Evolutionary conservation across 2,113 vertebrate species (phyloP).

Genomic region (Crotalus tigris): DNA sequence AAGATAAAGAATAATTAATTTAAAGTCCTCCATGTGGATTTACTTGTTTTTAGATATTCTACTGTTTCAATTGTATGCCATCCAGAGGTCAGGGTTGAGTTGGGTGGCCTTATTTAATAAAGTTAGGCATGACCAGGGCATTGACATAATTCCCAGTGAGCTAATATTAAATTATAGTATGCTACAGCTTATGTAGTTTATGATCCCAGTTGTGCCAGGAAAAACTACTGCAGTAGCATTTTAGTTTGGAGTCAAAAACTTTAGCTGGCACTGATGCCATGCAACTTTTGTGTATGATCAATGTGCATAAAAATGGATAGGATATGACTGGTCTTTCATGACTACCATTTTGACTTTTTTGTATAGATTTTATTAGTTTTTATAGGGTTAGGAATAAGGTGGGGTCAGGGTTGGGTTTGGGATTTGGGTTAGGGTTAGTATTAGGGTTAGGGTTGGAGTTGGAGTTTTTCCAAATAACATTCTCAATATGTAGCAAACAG

Average conservation of each 20-base stretch:
- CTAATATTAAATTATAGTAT: background rate
- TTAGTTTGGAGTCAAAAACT: background rate
- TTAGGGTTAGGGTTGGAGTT: too few relatives aligned
- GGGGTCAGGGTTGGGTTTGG: too few relatives aligned
- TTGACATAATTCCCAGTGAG: background rate
- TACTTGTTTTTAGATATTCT: background rate
- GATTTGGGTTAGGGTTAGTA: too few relatives aligned
- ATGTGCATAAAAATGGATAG: background rate
- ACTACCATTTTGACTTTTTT: background rate
- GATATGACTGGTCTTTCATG: background rate
- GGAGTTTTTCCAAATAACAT: too few relatives aligned
- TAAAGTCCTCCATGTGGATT: background rate
- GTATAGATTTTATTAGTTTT: too few relatives aligned
- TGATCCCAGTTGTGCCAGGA: background rate
- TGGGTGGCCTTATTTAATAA: background rate
- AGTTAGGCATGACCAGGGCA: background rate
- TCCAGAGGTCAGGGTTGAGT: background rate
- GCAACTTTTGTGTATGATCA: background rate
- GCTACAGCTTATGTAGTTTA: background rate
- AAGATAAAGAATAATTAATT: background rate
- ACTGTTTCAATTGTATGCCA: background rate
- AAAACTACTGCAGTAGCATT: background rate
- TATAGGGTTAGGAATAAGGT: too few relatives aligned
- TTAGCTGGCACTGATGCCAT: background rate
- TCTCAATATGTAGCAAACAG: too few relatives aligned